These are phyloP conservation scores for Vanessa cardui DNA, from an alignment of 2,888 invertebrate genomes.

Conservation along the genomic window DNA sequence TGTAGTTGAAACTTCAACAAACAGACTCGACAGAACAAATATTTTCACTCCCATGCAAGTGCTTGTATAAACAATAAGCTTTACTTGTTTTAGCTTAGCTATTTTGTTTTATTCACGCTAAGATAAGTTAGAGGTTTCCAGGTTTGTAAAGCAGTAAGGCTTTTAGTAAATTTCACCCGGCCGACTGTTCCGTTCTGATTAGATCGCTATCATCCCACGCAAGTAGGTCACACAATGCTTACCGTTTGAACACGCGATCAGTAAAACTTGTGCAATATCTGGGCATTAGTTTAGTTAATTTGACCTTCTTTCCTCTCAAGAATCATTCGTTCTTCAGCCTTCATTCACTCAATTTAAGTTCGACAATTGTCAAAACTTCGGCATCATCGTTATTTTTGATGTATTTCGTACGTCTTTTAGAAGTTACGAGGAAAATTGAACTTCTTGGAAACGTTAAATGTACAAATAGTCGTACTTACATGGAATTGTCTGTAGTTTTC, in stretches of 20 bases:
- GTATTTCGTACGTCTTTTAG: too few species aligned
- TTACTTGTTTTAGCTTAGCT: background rate
- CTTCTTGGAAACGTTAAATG: too few species aligned
- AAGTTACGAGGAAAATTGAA: too few species aligned
- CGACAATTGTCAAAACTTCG: background rate
- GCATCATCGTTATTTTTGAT: background rate
- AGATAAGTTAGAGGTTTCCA: conserved; percentile 26
- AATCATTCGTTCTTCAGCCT: background rate
- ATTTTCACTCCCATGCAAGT: conserved; percentile 5
- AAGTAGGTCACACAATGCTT: conserved; percentile 42
- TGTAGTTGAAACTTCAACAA: background rate
- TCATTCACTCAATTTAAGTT: background rate
- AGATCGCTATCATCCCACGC: conserved; percentile 36
- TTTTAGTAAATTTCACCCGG: conserved; percentile 38
- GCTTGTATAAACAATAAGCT: background rate
- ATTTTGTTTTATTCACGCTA: conserved; percentile 26
- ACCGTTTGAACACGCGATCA: conserved; percentile 39
- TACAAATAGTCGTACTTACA: too few species aligned
- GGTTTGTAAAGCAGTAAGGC: conserved; percentile 33
- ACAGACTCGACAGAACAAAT: conserved; percentile 9
- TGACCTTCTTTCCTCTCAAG: conserved; percentile 2
- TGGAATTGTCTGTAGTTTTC: too few species aligned
- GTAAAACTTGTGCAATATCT: conserved; percentile 27
- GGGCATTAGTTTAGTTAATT: conserved; percentile 3
- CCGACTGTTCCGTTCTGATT: conserved; percentile 33